phyloP scores from a whole-genome alignment of 2,113 vertebrate genomes.

The Struthidea cinerea region DNA sequence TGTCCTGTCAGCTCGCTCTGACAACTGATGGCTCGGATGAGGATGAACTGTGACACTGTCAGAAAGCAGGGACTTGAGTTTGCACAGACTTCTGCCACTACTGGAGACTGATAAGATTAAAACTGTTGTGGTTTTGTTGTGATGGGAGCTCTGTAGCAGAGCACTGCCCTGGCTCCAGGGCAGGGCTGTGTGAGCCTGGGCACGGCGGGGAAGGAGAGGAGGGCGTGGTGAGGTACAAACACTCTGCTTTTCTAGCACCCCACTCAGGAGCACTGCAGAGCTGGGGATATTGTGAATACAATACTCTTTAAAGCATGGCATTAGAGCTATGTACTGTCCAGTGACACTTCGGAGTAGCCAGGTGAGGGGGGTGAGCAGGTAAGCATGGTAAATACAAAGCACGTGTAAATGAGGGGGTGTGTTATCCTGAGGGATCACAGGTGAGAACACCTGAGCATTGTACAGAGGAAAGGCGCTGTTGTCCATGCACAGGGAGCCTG shows the following conservation, averaged over 20 bases:
- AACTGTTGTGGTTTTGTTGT: neutral
- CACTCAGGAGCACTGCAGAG: neutral
- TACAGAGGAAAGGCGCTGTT: neutral
- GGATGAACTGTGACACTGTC: constrained; percentile 5
- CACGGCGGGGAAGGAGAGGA: fast-evolving
- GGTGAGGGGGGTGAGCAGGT: neutral
- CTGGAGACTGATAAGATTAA: neutral
- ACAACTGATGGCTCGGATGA: constrained; percentile 2
- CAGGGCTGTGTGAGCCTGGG: neutral
- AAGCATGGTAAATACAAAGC: neutral
- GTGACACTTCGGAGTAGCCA: neutral
- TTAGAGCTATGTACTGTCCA: neutral
- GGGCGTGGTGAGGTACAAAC: too few relatives aligned
- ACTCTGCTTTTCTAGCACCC: neutral
- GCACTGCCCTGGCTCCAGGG: neutral
- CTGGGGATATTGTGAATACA: neutral
- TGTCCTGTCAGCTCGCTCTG: neutral
- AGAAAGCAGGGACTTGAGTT: neutral
- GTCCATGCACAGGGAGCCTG: neutral
- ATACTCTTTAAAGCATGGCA: neutral
- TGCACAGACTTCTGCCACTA: constrained; percentile 2
- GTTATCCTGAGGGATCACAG: neutral
- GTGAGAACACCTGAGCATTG: neutral
- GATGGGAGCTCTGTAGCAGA: neutral
- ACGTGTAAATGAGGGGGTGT: neutral